These are phyloP conservation scores for Tinea semifulvella DNA, from an alignment of 2,888 invertebrate species.

Conservation along the genomic window DNA sequence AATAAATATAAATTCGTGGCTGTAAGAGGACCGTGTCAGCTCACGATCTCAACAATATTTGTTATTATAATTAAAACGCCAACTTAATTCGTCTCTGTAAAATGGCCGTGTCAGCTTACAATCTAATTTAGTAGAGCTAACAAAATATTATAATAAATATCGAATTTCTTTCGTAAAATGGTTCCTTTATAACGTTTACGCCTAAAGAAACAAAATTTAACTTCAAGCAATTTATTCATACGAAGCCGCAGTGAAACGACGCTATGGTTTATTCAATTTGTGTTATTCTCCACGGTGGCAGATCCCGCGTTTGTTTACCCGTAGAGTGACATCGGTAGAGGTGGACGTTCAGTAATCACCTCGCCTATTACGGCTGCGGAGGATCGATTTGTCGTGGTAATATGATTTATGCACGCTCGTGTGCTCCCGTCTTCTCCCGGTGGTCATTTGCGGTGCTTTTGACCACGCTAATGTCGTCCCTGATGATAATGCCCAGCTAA, in stretches of 20 bases:
- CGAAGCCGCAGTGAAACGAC: slow-evolving; percentile 35
- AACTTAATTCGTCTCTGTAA: too few relatives aligned
- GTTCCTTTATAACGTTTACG: too few relatives aligned
- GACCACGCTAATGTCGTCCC: slow-evolving; percentile 15
- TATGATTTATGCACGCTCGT: slow-evolving; percentile 17
- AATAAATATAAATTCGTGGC: too few relatives aligned
- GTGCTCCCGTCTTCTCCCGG: slow-evolving; percentile 15
- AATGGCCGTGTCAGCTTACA: too few relatives aligned
- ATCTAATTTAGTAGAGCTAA: too few relatives aligned
- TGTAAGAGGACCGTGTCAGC: too few relatives aligned
- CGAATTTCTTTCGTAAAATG: too few relatives aligned
- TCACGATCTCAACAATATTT: too few relatives aligned
- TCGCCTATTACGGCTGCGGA: slow-evolving; percentile 15
- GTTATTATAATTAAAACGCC: too few relatives aligned
- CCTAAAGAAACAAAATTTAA: too few relatives aligned
- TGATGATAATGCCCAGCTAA: slow-evolving; percentile 16
- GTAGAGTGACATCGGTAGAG: neutral
- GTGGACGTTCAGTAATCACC: slow-evolving; percentile 11
- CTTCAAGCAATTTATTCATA: slow-evolving; percentile 7
- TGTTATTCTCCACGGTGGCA: slow-evolving; percentile 14
- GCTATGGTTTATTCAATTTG: slow-evolving; percentile 49
- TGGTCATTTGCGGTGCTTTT: slow-evolving; percentile 17
- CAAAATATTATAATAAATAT: too few relatives aligned
- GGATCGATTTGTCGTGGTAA: slow-evolving; percentile 16
- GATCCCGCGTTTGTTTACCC: slow-evolving; percentile 2